Conservation (phyloP, 2,888 invertebrate genomes). For the Mystacides longicornis region DNA sequence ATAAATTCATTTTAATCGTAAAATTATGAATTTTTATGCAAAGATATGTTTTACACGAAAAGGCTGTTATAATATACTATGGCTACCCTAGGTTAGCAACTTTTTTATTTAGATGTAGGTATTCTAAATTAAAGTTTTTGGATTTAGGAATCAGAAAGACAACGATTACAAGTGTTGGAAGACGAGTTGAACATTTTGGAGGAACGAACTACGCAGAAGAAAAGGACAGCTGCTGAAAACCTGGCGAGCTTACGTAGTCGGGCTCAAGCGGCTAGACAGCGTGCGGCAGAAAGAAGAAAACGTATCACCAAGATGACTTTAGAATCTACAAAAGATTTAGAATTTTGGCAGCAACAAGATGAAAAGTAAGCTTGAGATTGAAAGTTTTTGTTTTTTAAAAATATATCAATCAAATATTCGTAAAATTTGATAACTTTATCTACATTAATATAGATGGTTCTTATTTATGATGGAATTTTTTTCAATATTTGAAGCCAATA, state of each 20-base stretch:
- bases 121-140: too few species aligned
- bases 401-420: background rate
- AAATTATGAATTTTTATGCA: too few species aligned
- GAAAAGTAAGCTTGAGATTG: too few species aligned
- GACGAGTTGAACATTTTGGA: conserved; percentile 7
- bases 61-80: too few species aligned
- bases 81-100: too few species aligned
- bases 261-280: background rate
- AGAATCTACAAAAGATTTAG: conserved; percentile 3
- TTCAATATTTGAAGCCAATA: too few species aligned
- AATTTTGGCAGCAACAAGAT: conserved; percentile 16
- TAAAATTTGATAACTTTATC: background rate
- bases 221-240: background rate
- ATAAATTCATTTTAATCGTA: too few species aligned
- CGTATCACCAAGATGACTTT: background rate
- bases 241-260: background rate
- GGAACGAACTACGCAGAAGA: background rate
- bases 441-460: too few species aligned
- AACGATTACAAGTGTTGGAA: conserved; percentile 4
- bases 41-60: too few species aligned
- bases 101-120: too few species aligned
- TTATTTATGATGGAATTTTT: too few species aligned
- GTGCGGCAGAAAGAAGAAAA: conserved; percentile 4
- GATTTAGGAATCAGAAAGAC: conserved; percentile 15
- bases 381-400: too few species aligned